Conservation (phyloP, 2,113 vertebrate species). For the Apus apus region DNA sequence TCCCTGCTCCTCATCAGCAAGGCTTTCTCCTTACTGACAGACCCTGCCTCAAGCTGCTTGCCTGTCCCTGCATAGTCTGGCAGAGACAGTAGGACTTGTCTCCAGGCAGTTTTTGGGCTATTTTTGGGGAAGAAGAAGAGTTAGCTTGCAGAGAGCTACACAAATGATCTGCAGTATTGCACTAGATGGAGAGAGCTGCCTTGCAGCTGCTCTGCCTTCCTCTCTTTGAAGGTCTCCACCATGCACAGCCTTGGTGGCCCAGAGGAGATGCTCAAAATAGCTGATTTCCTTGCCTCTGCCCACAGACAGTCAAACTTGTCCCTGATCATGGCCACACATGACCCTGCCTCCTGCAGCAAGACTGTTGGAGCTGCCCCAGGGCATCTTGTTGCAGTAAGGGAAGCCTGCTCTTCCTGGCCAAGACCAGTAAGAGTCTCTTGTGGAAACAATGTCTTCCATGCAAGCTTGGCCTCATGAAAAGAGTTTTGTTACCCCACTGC, state of each 20-base stretch:
- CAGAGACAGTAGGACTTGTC: neutral
- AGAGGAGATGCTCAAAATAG: neutral
- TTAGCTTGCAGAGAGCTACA: neutral
- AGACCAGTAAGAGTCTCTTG: neutral
- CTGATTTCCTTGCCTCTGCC: neutral
- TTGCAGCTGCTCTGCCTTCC: neutral
- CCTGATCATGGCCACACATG: neutral
- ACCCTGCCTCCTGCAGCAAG: neutral
- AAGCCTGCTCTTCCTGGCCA: neutral
- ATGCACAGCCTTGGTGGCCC: neutral
- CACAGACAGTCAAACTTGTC: neutral
- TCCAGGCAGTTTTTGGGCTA: neutral
- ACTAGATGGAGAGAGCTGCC: neutral
- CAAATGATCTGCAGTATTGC: neutral
- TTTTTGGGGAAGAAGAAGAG: neutral
- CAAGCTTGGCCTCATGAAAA: slow-evolving; percentile 27
- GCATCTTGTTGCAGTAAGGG: accelerated
- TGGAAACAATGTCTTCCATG: accelerated
- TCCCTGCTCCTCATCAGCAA: neutral
- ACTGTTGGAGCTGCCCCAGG: neutral
- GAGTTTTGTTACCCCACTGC: slow-evolving; percentile 21
- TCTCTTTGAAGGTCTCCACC: neutral
- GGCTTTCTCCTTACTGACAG: neutral
- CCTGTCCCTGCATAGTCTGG: neutral
- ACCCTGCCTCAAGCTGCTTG: neutral